These are phyloP conservation scores for Dinomys branickii DNA, from an alignment of 2,113 vertebrate species.

Conservation along the genomic window DNA sequence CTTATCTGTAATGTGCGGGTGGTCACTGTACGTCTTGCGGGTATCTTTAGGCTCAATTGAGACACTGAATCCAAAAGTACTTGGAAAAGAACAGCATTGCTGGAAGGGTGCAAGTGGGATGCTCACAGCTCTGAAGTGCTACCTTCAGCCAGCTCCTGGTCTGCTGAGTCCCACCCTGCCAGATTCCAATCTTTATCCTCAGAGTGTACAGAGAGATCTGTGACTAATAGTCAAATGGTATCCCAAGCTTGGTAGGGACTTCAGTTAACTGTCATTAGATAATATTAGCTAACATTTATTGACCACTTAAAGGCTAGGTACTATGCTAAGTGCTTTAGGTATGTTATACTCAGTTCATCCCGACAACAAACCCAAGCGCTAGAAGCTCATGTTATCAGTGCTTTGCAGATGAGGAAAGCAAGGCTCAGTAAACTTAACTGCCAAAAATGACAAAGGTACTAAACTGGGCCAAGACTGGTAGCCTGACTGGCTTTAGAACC, in stretches of 20 bases:
- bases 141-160: not conserved
- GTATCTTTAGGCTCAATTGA: conserved; percentile 19
- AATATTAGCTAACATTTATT: conserved; percentile 47
- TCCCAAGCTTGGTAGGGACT: not conserved
- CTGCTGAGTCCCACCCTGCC: not conserved
- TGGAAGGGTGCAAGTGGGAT: not conserved
- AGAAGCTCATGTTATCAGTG: not conserved
- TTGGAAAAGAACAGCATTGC: conserved; percentile 3
- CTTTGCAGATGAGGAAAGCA: not conserved
- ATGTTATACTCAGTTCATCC: not conserved
- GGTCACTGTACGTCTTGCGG: not conserved
- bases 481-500: not conserved
- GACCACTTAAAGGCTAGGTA: not conserved
- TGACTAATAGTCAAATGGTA: not conserved
- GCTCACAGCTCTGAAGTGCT: not conserved
- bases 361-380: not conserved
- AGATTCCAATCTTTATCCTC: not conserved
- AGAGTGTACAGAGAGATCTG: not conserved
- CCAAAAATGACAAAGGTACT: conserved; percentile 3
- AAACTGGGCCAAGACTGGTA: conserved; percentile 33
- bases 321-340: not conserved
- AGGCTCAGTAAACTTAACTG: not conserved
- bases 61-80: not conserved
- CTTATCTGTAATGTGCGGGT: not conserved
- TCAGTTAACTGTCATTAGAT: not conserved